Evolutionary conservation across 2,797 vertebrate species (phyloP), one percentile per base, ranked within the genome.

Genomic region (Eulemur mongoz): DNA sequence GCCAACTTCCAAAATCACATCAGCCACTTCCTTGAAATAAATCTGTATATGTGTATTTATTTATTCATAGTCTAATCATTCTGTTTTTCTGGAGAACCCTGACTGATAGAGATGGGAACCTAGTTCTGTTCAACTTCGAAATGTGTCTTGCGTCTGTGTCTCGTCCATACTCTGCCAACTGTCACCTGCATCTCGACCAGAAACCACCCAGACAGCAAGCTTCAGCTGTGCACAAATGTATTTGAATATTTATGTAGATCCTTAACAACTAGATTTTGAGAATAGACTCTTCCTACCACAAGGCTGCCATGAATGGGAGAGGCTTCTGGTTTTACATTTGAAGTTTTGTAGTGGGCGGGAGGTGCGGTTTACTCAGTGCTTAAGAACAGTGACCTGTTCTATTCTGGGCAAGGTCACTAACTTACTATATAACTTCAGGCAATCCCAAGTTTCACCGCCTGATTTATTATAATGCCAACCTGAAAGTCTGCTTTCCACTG

Each of bases 401-500:
- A 32, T 43, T 73, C 65, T 2, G 3, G 38, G 85, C 38, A 86
- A 94, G 94, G 83, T 48, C 72, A 48, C 76, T 72, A 69, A 72
- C 63, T 7, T 45, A 89, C 52, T 85, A 59, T 79, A 48, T 82
- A 79, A 89, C 82, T 91, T 95, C 5, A 95, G 86, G 93, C 91
- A 84, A 92, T 89, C 80, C 95, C 43, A n/a, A 20, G 27, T 87
- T 95, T 93, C 48, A 30, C 22, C 75, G 84, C 63, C 40, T 57
- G 94, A 89, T 69, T 95, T 76, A 91, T 86, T 80, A 81, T 14
- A 89, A 83, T 3, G 96, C 45, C 59, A 86, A 63, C 93, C 83
- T 63, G 78, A 63, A 86, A 87, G 86, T 72, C 79, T 69, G 67
- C 90, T 86, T 92, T 80, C 35, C 76, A 92, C 18, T 18, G 45